phyloP scores from a whole-genome alignment of 2,113 vertebrate species.

The Rattus norvegicus region GRCr8 NC_086033.1:103812001-103812500 shows the following conservation, averaged over 20 bases:
- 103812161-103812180: neutral
- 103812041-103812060: neutral
- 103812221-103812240: neutral
- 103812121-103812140: neutral
- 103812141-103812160: neutral
- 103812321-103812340: neutral
- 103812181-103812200: neutral
- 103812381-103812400: neutral
- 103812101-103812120: neutral
- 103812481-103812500: neutral
- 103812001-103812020: neutral
- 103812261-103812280: neutral
- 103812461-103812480: neutral
- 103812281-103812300: too few relatives aligned
- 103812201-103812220: neutral
- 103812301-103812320: neutral
- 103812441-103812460: neutral
- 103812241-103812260: neutral
- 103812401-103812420: neutral
- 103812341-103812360: too few relatives aligned
- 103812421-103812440: neutral
- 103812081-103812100: neutral
- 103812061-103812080: neutral
- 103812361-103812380: neutral
- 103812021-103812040: neutral